phyloP scores from a whole-genome alignment of 2,113 vertebrate species.

The Cercocebus atys region DNA sequence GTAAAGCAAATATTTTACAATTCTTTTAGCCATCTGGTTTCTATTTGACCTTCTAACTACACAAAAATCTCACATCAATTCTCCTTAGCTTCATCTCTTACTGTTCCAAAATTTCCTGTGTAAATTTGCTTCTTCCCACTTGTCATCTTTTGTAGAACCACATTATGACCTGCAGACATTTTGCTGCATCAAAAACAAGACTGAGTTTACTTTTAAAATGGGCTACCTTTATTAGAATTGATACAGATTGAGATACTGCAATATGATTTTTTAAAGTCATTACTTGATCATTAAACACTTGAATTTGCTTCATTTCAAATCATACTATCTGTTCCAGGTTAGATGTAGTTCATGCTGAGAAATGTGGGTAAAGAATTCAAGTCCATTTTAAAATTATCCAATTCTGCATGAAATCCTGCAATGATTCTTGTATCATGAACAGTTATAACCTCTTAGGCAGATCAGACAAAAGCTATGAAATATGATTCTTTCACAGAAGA shows the following conservation, averaged over 20 bases:
- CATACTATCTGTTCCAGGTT: not conserved
- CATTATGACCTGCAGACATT: not conserved
- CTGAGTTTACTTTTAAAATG: constrained; percentile 3
- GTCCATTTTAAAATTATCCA: constrained; percentile 20
- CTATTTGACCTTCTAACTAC: constrained; percentile 61
- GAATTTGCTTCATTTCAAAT: not conserved
- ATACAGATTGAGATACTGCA: not conserved
- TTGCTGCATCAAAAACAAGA: constrained; percentile 23
- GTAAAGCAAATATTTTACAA: constrained; percentile 48
- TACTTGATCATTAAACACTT: constrained; percentile 40
- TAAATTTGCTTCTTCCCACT: constrained; percentile 57
- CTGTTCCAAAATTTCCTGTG: constrained; percentile 40
- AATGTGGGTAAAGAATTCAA: constrained; percentile 10
- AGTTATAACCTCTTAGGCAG: not conserved
- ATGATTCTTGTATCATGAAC: not conserved
- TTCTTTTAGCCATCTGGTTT: constrained; percentile 53
- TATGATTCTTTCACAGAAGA: constrained; percentile 4
- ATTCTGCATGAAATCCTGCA: not conserved
- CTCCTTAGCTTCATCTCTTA: constrained; percentile 39
- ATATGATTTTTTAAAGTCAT: constrained; percentile 35
- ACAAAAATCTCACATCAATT: constrained; percentile 59
- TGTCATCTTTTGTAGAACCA: constrained; percentile 36
- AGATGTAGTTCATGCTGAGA: not conserved
- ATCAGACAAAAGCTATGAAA: not conserved
- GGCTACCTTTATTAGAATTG: constrained; percentile 15